Evolutionary conservation across 2,888 invertebrate species (phyloP).

Genomic region (Harpalus rubripes): DNA sequence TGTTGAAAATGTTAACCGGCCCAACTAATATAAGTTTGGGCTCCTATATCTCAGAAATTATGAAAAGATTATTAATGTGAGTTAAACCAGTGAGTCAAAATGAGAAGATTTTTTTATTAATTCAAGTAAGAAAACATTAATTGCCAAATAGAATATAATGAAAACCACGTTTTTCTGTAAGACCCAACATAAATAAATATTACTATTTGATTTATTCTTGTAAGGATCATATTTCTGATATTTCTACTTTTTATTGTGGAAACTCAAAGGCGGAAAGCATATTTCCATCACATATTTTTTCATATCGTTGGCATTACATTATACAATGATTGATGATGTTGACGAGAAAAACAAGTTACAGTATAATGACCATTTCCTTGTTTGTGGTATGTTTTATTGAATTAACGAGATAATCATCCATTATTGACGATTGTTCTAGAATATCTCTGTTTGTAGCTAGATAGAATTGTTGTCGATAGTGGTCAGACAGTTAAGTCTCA

Average conservation of each 20-base stretch:
- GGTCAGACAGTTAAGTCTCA: background rate
- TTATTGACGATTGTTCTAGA: background rate
- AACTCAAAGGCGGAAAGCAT: background rate
- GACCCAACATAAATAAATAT: background rate
- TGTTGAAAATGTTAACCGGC: too few relatives aligned
- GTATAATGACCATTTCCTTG: background rate
- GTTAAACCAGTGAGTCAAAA: too few relatives aligned
- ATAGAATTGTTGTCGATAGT: background rate
- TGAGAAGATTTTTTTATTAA: too few relatives aligned
- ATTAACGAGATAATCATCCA: background rate
- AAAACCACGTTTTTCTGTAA: background rate
- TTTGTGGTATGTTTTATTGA: background rate
- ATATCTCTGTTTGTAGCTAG: background rate
- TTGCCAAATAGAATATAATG: background rate
- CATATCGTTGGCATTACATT: too few relatives aligned
- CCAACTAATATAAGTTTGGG: too few relatives aligned
- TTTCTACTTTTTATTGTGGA: background rate
- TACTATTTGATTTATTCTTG: background rate
- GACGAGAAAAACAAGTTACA: background rate
- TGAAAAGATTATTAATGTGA: too few relatives aligned
- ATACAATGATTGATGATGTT: background rate
- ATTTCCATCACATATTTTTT: background rate
- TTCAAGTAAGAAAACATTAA: background rate
- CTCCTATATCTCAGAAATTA: too few relatives aligned
- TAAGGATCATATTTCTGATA: background rate